A percentile compares a stretch with the other conserved stretches of the same genome.
phyloP scores from a whole-genome alignment of 2,797 vertebrate genomes.

The Caiman crocodilus region DNA sequence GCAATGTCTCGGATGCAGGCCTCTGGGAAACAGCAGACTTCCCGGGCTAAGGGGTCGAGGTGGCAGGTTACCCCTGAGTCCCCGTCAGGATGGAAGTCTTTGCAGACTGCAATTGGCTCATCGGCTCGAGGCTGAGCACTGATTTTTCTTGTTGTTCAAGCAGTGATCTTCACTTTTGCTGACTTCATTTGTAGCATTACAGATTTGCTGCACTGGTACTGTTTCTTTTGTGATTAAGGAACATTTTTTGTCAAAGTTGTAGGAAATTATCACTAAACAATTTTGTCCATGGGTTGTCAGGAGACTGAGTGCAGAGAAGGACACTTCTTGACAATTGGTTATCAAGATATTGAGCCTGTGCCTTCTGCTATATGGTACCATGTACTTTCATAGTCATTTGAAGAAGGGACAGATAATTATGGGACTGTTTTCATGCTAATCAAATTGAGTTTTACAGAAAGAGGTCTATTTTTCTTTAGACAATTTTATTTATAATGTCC shows the following conservation, averaged over 20 bases:
- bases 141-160: constrained; percentile 9
- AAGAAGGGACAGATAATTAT: background rate
- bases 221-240: constrained; percentile 5
- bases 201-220: background rate
- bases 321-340: constrained; percentile 1
- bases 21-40: too few species aligned
- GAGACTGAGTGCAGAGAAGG: background rate
- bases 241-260: constrained; percentile 9
- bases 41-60: too few species aligned
- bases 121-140: too few species aligned
- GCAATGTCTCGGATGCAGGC: too few species aligned
- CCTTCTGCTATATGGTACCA: background rate
- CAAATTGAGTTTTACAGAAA: background rate
- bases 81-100: too few species aligned
- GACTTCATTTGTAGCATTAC: background rate
- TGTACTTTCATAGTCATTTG: background rate
- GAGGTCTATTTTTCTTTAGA: background rate
- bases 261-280: background rate
- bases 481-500: background rate
- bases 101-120: too few species aligned
- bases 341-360: background rate
- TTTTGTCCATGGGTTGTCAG: background rate
- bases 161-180: constrained; percentile 31
- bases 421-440: background rate
- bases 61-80: too few species aligned